Percentiles rank a stretch among this genome's conserved stretches.
These are phyloP conservation scores for Geococcyx californianus DNA, from an alignment of 2,113 vertebrate genomes.

Conservation along the genomic window DNA sequence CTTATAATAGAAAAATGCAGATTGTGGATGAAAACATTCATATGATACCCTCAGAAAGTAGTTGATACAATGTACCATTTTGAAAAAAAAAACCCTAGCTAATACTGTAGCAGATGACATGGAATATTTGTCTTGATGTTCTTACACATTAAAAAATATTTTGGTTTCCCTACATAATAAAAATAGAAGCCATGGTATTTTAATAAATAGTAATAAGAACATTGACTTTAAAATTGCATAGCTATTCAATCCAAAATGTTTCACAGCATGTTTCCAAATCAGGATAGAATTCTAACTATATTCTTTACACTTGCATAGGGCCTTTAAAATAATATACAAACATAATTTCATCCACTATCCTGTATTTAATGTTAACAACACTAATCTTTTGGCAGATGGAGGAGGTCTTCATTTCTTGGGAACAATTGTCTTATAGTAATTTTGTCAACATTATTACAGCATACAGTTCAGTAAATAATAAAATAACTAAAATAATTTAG, in stretches of 20 bases:
- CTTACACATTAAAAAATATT: not conserved
- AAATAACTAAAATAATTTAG: not conserved
- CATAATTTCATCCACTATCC: not conserved
- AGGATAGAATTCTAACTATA: not conserved
- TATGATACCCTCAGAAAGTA: not conserved
- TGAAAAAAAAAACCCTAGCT: not conserved
- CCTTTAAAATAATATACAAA: constrained; percentile 1
- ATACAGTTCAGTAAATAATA: not conserved
- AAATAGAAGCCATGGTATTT: not conserved
- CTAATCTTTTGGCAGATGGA: not conserved
- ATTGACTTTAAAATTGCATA: not conserved
- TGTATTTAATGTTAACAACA: not conserved
- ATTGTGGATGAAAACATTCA: not conserved
- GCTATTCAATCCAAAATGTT: not conserved
- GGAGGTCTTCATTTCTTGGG: not conserved
- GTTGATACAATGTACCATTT: not conserved
- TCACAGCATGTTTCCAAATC: constrained; percentile 4
- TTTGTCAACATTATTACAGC: not conserved
- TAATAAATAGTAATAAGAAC: not conserved
- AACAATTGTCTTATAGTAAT: not conserved
- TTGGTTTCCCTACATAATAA: not conserved
- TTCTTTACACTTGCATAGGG: not conserved
- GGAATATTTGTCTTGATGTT: not conserved
- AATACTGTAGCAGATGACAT: not conserved
- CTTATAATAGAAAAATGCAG: not conserved